Percentiles rank a stretch among this genome's conserved stretches.
These are phyloP conservation scores for Troides oblongomaculatus DNA, from an alignment of 2,888 invertebrate genomes.

Conservation along the genomic window DNA sequence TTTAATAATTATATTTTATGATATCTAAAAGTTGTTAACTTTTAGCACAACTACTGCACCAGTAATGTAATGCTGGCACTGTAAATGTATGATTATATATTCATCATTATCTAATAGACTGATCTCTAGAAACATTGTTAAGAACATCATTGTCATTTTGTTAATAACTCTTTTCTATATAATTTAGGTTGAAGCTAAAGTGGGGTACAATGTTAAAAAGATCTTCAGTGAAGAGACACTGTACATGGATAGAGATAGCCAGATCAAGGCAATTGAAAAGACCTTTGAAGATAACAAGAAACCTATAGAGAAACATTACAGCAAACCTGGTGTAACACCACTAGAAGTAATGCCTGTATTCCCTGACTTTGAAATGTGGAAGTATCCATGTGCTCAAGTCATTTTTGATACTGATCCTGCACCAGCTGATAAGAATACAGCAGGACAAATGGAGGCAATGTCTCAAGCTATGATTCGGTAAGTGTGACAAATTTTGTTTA, in stretches of 20 bases:
- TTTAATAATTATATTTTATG: too few relatives aligned
- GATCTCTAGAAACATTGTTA: too few relatives aligned
- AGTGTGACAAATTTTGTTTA: constrained; percentile 29
- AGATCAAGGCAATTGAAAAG: constrained; percentile 98
- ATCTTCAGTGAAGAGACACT: constrained; percentile 94
- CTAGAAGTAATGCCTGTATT: constrained; percentile 91
- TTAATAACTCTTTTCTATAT: constrained; percentile 25
- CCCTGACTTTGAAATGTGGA: constrained; percentile 98
- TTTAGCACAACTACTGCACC: too few relatives aligned
- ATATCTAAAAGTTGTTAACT: too few relatives aligned
- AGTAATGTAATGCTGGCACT: too few relatives aligned
- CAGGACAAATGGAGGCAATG: constrained; percentile 97
- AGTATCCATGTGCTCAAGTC: constrained; percentile 98
- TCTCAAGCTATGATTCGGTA: constrained; percentile 99
- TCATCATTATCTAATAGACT: too few relatives aligned
- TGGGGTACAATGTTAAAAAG: constrained; percentile 98
- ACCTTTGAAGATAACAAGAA: constrained; percentile 95
- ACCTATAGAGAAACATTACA: constrained; percentile 94
- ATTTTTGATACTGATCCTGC: constrained; percentile 99
- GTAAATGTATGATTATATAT: too few relatives aligned
- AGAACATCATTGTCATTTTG: too few relatives aligned
- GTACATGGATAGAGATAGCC: constrained; percentile 97
- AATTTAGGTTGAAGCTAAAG: constrained; percentile 94
- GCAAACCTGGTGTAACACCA: constrained; percentile 96
- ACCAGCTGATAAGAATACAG: constrained; percentile 90